Percentiles rank a stretch among this genome's conserved stretches.
phyloP scores from a whole-genome alignment of 53 echinoderm and acorn worm genomes.

The Zoroaster sp. region DNA sequence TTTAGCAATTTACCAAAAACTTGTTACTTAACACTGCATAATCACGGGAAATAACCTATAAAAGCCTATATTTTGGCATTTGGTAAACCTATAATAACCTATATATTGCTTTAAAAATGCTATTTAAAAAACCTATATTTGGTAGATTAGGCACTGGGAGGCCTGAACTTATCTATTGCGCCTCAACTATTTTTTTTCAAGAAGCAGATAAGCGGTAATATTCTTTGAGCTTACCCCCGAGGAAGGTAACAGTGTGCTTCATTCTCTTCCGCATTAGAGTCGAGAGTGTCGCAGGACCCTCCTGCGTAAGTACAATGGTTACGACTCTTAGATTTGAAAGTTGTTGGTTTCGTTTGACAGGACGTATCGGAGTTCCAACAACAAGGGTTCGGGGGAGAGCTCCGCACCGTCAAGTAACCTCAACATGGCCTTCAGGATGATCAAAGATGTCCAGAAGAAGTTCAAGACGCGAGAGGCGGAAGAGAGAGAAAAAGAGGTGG shows the following conservation, averaged over 20 bases:
- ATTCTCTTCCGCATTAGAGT: constrained; percentile 94
- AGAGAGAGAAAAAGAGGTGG: constrained; percentile 95
- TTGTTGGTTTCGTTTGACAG: constrained; percentile 51
- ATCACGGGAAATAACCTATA: too few species aligned
- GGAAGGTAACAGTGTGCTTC: constrained; percentile 90
- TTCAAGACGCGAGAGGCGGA: constrained; percentile 97
- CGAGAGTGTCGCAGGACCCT: constrained; percentile 73
- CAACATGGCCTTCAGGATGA: constrained; percentile 92
- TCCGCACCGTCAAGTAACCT: constrained; percentile 83
- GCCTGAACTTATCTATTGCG: too few species aligned
- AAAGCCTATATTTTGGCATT: too few species aligned
- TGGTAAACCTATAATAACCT: too few species aligned
- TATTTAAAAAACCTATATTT: too few species aligned
- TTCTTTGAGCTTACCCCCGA: constrained; percentile 74
- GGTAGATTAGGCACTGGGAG: too few species aligned
- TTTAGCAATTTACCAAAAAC: too few species aligned
- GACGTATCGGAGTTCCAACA: constrained; percentile 96
- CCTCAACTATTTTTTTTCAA: neutral
- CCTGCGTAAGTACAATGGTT: constrained; percentile 48
- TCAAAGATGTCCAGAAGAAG: constrained; percentile 98
- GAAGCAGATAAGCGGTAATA: neutral
- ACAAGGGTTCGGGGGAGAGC: constrained; percentile 81
- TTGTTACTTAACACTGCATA: too few species aligned
- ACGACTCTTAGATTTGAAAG: too few species aligned
- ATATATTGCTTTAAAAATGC: too few species aligned